A percentile compares a stretch with the other conserved stretches of the same genome.
These are phyloP conservation scores for Lingula anatina DNA, from an alignment of 2,888 invertebrate genomes.

Conservation along the genomic window DNA sequence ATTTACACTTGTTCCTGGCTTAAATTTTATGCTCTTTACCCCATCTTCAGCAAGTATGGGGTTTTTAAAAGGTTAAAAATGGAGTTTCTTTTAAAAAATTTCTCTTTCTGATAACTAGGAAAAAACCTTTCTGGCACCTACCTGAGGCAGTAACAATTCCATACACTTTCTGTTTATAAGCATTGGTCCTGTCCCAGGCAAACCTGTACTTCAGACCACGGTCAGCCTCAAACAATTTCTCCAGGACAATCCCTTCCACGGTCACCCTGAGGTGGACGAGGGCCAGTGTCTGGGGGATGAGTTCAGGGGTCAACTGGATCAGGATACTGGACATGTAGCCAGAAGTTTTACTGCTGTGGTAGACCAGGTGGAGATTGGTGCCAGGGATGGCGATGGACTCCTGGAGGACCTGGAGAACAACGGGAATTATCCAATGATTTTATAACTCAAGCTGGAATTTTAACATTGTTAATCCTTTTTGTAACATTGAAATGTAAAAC, in stretches of 20 bases:
- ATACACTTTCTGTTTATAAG: conserved; percentile 96
- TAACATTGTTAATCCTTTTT: too few species aligned
- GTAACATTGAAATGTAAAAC: too few species aligned
- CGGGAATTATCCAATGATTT: too few species aligned
- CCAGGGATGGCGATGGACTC: conserved; percentile 92
- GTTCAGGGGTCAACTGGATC: conserved; percentile 47
- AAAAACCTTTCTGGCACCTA: too few species aligned
- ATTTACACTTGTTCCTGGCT: too few species aligned
- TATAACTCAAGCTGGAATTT: too few species aligned
- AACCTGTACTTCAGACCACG: conserved; percentile 92
- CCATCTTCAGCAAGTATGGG: too few species aligned
- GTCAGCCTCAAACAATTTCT: conserved; percentile 92
- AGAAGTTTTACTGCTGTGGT: conserved; percentile 90
- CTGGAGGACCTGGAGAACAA: conserved; percentile 74
- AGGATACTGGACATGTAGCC: conserved; percentile 91
- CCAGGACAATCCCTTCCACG: conserved; percentile 87
- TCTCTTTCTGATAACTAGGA: too few species aligned
- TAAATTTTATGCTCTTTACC: too few species aligned
- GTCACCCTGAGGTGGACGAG: conserved; percentile 79
- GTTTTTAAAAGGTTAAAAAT: too few species aligned
- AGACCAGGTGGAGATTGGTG: conserved; percentile 86
- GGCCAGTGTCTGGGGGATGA: conserved; percentile 36
- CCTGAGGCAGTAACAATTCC: conserved; percentile 93
- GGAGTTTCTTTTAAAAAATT: too few species aligned
- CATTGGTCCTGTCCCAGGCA: conserved; percentile 96